Evolutionary conservation across 2,888 invertebrate genomes (phyloP).

Genomic region (Ligdia adustata): DNA sequence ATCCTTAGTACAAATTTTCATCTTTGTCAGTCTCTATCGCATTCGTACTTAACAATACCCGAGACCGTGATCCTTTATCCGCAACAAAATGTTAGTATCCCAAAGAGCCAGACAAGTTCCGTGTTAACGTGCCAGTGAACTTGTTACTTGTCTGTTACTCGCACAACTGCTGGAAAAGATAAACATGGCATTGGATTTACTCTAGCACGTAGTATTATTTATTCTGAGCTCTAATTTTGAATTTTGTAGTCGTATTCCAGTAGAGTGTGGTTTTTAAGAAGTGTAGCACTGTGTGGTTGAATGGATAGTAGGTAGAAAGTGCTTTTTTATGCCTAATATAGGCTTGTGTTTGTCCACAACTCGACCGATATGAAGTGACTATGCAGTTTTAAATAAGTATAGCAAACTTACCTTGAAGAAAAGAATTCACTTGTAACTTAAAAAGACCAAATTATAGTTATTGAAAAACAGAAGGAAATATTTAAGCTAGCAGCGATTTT

Average conservation of each 20-base stretch:
- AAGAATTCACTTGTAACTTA: too few relatives aligned
- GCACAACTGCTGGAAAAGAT: slow-evolving; percentile 31
- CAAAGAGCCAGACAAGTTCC: slow-evolving; percentile 46
- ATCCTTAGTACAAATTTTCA: too few relatives aligned
- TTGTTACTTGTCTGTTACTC: slow-evolving; percentile 61
- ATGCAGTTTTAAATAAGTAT: too few relatives aligned
- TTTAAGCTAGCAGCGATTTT: too few relatives aligned
- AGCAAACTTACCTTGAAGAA: too few relatives aligned
- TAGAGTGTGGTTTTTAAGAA: not conserved
- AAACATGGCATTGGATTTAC: slow-evolving; percentile 30
- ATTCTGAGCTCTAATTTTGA: slow-evolving; percentile 18
- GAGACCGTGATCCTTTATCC: slow-evolving; percentile 15
- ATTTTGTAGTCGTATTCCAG: slow-evolving; percentile 8
- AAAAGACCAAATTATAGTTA: too few relatives aligned
- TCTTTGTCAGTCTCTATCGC: slow-evolving; percentile 6
- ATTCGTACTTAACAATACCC: slow-evolving; percentile 3
- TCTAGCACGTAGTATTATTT: slow-evolving; percentile 7
- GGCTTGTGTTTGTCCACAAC: too few relatives aligned
- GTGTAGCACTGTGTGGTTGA: too few relatives aligned
- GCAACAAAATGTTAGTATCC: slow-evolving; percentile 32
- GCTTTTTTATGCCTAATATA: too few relatives aligned
- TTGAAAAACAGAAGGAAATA: too few relatives aligned
- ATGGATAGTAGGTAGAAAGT: too few relatives aligned
- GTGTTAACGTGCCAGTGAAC: slow-evolving; percentile 66
- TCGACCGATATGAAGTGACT: too few relatives aligned